These are phyloP conservation scores for Tetraneura akinire DNA, from an alignment of 1,140 invertebrate species.

Conservation along the genomic window DNA sequence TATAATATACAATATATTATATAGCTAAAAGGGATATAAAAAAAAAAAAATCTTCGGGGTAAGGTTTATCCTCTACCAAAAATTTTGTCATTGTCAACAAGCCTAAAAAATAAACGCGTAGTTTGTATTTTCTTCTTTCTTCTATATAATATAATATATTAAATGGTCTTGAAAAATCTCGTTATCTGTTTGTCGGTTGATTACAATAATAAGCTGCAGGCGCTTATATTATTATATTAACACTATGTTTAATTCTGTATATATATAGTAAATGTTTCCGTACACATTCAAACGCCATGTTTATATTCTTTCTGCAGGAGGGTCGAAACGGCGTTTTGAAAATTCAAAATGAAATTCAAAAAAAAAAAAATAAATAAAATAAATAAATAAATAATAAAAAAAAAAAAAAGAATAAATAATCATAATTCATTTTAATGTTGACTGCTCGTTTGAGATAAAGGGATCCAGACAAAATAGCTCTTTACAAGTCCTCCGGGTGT, in stretches of 20 bases:
- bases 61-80: slow-evolving; percentile 20
- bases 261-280: too few species aligned
- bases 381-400: slow-evolving; percentile 32
- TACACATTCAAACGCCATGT: slow-evolving; percentile 32
- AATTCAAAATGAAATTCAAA: slow-evolving; percentile 42
- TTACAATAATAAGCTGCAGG: too few species aligned
- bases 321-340: slow-evolving; percentile 31
- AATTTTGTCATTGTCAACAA: slow-evolving; percentile 45
- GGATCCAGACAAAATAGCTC: slow-evolving; percentile 50
- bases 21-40: not conserved
- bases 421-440: slow-evolving; percentile 50
- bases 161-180: not conserved
- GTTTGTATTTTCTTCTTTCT: slow-evolving; percentile 10
- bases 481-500: slow-evolving; percentile 51
- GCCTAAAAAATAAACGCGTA: slow-evolving; percentile 9
- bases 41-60: slow-evolving; percentile 26
- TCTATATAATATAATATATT: not conserved
- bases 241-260: too few species aligned
- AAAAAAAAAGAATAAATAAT: slow-evolving; percentile 40
- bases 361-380: not conserved
- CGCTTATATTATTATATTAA: not conserved
- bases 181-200: not conserved
- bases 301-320: slow-evolving; percentile 41
- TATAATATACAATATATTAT: slow-evolving; percentile 17
- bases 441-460: slow-evolving; percentile 49